Evolutionary conservation across 2,113 vertebrate genomes (phyloP), one percentile per base, ranked within the genome.

Genomic region (Piprites chloris): DNA sequence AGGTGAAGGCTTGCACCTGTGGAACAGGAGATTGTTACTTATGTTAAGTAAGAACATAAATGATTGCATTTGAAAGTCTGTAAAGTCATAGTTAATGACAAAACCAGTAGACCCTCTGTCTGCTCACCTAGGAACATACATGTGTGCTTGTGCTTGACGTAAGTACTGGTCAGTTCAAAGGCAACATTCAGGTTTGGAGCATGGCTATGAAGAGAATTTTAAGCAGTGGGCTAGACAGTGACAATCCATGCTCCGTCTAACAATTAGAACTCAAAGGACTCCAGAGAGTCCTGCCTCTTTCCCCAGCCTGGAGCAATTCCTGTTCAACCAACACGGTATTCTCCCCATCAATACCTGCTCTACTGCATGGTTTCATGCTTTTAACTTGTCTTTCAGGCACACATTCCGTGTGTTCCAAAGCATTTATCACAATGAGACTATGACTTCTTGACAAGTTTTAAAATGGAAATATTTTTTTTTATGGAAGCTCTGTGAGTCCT

Each of bases 1-100:
- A 97, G 30, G 98, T 98, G 68, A 97, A 98, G 39, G 92, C 98
- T 89, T 96, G 92, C 65, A 98, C 97, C 98, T 98, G 75, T 71
- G 74, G 66, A 82, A 96, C 53, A 85, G 18, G 11, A 93, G 28
- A 74, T 63, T 50, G 30, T 49, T 68, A 44, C 6, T 8, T 46
- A 28, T 2, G 6, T 71, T 63, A 71, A 74, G 8, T 11, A 80
- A 55, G 14, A 74, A 24, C 13, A 47, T 16, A 63, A 85, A 63
- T 9, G 0, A 61, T 37, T 58, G 21, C 27, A 35, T 46, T 44
- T 4, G 5, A 55, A 28, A 84, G 28, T 8, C 59, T 59, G 11
- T 21, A 44, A 23, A 72, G 14, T 32, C 30, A 23, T 5, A 49
- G 17, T 7, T 26, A 62, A 73, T 11, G 18, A 39, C 27, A 80